Evolutionary conservation across 2,888 invertebrate genomes (phyloP).

Genomic region (Napeogenes inachia): DNA sequence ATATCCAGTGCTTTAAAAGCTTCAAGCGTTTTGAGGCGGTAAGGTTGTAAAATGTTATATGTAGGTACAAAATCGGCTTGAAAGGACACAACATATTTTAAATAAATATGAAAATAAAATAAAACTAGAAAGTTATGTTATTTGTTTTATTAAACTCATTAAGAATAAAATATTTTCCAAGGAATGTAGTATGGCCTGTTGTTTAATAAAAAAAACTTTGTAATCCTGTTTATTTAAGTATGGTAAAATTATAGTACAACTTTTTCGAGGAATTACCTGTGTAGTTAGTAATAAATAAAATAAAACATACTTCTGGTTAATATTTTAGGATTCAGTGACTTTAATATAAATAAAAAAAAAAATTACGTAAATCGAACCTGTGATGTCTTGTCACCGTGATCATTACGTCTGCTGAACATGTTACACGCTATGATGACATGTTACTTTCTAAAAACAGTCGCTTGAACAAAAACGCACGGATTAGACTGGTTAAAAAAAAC

Average conservation of each 20-base stretch:
- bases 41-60: neutral
- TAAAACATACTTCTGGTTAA: too few species aligned
- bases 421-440: too few species aligned
- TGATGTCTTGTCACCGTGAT: too few species aligned
- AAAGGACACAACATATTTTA: neutral
- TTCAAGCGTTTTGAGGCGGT: too few species aligned
- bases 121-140: neutral
- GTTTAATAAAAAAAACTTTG: conserved; percentile 16
- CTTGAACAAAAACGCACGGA: too few species aligned
- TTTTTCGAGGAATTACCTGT: conserved; percentile 27
- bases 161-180: conserved; percentile 13
- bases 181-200: conserved; percentile 4
- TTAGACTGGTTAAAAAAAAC: too few species aligned
- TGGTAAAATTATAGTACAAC: conserved; percentile 29
- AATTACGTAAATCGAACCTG: too few species aligned
- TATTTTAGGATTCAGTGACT: too few species aligned
- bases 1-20: too few species aligned
- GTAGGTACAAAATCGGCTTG: neutral
- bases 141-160: conserved; percentile 15
- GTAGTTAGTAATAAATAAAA: conserved; percentile 10
- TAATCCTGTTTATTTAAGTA: conserved; percentile 31
- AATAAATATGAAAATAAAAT: conserved; percentile 5
- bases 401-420: too few species aligned
- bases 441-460: too few species aligned
- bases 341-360: too few species aligned